These are phyloP conservation scores for Pipistrellus pipistrellus DNA, from an alignment of 2,797 vertebrate genomes.

Conservation along the genomic window DNA sequence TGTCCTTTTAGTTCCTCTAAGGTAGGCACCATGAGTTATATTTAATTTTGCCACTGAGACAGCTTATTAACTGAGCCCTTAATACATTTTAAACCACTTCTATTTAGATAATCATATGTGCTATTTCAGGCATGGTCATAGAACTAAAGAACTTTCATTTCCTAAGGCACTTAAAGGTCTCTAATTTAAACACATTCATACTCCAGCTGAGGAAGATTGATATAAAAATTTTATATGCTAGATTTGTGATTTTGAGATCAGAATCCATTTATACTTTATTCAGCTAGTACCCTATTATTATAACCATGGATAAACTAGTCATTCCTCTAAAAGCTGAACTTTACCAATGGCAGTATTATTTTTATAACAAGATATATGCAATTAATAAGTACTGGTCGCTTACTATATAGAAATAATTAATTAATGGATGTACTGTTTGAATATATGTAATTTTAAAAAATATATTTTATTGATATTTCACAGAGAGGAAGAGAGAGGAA, in stretches of 20 bases:
- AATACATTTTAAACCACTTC: slow-evolving; percentile 15
- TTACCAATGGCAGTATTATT: background rate
- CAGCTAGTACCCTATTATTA: background rate
- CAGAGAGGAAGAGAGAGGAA: too few species aligned
- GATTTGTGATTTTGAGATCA: background rate
- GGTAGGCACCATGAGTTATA: slow-evolving; percentile 34
- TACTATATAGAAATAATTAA: background rate
- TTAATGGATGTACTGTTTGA: background rate
- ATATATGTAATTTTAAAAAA: background rate
- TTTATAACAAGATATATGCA: background rate
- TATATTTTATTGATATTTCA: too few species aligned
- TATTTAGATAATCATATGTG: slow-evolving; percentile 50
- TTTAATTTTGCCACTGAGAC: slow-evolving; percentile 43
- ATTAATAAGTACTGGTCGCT: background rate
- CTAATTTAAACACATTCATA: slow-evolving; percentile 37
- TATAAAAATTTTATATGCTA: background rate
- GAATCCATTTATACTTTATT: background rate
- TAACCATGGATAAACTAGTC: background rate
- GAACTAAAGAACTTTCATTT: slow-evolving; percentile 44
- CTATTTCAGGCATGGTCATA: slow-evolving; percentile 28
- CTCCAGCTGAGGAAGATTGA: background rate
- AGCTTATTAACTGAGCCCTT: slow-evolving; percentile 41
- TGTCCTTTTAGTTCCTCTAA: slow-evolving; percentile 21
- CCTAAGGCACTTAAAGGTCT: slow-evolving; percentile 43
- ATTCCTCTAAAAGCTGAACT: background rate